Percentiles rank a stretch among this genome's conserved stretches.
phyloP scores from a whole-genome alignment of 2,888 invertebrate genomes.

The Pseudococcus viburni region DNA sequence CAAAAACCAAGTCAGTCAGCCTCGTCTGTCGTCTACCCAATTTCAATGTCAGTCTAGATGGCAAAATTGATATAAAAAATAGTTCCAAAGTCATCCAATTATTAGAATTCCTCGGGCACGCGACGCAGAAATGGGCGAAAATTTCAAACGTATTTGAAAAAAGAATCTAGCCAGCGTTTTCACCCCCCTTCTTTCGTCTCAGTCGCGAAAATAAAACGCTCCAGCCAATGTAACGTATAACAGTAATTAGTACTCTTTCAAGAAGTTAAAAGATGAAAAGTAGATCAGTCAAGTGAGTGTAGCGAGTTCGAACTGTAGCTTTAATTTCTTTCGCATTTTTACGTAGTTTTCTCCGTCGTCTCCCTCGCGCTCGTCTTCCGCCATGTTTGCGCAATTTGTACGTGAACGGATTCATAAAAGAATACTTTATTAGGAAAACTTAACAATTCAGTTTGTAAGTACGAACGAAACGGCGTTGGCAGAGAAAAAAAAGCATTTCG shows the following conservation, averaged over 20 bases:
- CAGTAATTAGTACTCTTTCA: slow-evolving; percentile 55
- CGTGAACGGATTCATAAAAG: slow-evolving; percentile 56
- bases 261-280: slow-evolving; percentile 46
- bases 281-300: slow-evolving; percentile 48
- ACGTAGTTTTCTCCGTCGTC: not conserved
- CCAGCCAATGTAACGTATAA: slow-evolving; percentile 3
- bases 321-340: slow-evolving; percentile 51
- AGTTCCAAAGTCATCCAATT: not conserved
- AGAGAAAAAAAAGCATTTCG: not conserved
- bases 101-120: slow-evolving; percentile 5
- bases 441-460: slow-evolving; percentile 56
- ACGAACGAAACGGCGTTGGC: not conserved
- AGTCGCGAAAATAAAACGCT: not conserved
- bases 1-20: not conserved
- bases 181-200: not conserved
- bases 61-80: not conserved
- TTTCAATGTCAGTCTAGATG: not conserved
- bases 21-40: not conserved
- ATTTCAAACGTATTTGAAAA: not conserved
- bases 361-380: not conserved
- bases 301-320: slow-evolving; percentile 40
- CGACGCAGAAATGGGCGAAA: not conserved
- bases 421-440: slow-evolving; percentile 56
- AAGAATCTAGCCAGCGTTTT: not conserved
- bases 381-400: slow-evolving; percentile 54